Conservation (phyloP, 2,888 invertebrate genomes). For the Synergus itoensis region DNA sequence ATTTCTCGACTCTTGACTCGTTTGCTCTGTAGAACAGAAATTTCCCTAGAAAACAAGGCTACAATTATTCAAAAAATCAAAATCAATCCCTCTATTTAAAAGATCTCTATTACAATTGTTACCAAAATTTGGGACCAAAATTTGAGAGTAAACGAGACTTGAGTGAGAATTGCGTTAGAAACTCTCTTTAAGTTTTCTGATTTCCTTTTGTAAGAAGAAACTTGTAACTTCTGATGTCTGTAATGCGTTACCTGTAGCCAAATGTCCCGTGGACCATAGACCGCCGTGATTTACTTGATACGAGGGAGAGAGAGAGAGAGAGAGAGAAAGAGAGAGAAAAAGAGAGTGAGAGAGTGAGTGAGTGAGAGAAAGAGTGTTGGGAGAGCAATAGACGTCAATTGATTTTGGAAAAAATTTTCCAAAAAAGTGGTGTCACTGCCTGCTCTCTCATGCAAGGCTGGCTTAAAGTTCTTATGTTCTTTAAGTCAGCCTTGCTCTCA, state of each 20-base stretch:
- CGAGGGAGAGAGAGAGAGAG: slow-evolving; percentile 47
- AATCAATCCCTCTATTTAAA: neutral
- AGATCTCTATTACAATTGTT: slow-evolving; percentile 23
- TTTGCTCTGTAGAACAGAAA: neutral
- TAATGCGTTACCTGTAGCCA: slow-evolving; percentile 72
- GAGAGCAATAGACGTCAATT: slow-evolving; percentile 52
- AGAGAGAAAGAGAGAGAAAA: slow-evolving; percentile 39
- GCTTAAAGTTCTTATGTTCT: slow-evolving; percentile 42
- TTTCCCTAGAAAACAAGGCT: neutral
- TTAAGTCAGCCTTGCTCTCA: slow-evolving; percentile 57
- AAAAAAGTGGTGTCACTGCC: slow-evolving; percentile 52
- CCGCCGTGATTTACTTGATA: slow-evolving; percentile 66
- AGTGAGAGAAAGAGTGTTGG: slow-evolving; percentile 51
- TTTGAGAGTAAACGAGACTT: neutral
- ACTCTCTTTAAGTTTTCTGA: slow-evolving; percentile 43
- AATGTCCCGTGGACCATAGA: slow-evolving; percentile 74
- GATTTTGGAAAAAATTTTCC: slow-evolving; percentile 55
- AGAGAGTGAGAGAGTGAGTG: slow-evolving; percentile 48
- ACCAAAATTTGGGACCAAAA: slow-evolving; percentile 15
- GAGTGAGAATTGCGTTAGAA: neutral
- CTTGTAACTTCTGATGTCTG: slow-evolving; percentile 49
- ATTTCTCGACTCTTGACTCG: slow-evolving; percentile 20
- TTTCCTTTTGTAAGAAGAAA: slow-evolving; percentile 38
- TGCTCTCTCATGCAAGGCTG: slow-evolving; percentile 33
- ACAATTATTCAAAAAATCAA: neutral